Evolutionary conservation across 2,113 vertebrate genomes (phyloP).

Genomic region (Tetrax tetrax): DNA sequence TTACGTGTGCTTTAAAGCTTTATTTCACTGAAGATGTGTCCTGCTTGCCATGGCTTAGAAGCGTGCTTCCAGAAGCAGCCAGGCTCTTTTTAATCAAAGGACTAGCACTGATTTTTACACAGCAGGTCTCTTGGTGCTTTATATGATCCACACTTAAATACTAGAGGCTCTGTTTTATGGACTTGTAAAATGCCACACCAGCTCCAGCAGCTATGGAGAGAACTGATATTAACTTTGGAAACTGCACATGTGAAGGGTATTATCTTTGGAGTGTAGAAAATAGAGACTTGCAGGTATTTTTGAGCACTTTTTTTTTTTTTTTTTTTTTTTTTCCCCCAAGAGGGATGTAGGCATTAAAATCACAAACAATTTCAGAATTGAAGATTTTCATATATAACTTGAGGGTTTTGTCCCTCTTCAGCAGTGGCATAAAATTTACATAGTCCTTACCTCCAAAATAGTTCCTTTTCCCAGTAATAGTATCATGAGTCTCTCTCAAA

Average conservation of each 20-base stretch:
- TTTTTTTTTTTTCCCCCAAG: background rate
- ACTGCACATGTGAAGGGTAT: background rate
- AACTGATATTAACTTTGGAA: background rate
- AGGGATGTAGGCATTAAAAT: background rate
- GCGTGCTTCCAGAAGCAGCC: background rate
- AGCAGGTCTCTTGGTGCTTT: background rate
- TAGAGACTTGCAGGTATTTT: background rate
- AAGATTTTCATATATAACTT: background rate
- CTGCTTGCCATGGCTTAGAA: background rate
- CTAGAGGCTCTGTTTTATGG: background rate
- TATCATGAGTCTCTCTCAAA: background rate
- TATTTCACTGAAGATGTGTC: background rate
- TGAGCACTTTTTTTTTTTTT: background rate
- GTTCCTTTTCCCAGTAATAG: background rate
- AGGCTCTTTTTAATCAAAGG: background rate
- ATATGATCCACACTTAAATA: background rate
- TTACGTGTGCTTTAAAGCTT: background rate
- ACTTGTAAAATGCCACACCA: background rate
- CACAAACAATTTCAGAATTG: background rate
- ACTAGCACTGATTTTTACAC: background rate
- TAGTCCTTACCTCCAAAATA: background rate
- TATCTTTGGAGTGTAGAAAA: background rate
- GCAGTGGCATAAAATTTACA: background rate
- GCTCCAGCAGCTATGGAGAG: background rate
- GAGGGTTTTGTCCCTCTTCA: background rate